These are phyloP conservation scores for Drosophila cardini DNA, from an alignment of 1,140 invertebrate species.

Conservation along the genomic window DNA sequence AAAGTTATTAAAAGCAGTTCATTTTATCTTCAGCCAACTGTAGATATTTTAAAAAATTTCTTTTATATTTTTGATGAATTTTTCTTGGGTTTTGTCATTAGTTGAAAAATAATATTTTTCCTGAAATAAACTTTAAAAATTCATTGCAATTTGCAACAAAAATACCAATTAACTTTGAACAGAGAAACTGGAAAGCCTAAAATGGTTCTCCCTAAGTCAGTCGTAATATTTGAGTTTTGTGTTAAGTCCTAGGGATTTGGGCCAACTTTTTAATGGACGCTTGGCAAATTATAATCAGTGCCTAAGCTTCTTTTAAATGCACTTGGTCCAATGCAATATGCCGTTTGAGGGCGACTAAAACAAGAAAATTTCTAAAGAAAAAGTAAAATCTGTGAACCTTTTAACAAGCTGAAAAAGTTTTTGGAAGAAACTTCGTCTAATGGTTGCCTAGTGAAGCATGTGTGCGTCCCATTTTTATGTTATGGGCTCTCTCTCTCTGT, in stretches of 20 bases:
- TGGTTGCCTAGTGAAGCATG: constrained; percentile 4
- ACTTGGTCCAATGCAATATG: constrained; percentile 34
- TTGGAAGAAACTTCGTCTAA: constrained; percentile 24
- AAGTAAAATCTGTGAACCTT: constrained; percentile 18
- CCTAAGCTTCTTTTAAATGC: constrained; percentile 32
- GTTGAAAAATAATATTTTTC: no score
- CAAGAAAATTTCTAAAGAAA: background rate
- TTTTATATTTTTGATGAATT: no score
- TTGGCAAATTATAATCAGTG: constrained; percentile 30
- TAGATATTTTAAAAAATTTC: no score
- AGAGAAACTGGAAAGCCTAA: no score
- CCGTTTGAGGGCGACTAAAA: constrained; percentile 26
- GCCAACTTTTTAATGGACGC: constrained; percentile 44
- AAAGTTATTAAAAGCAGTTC: no score
- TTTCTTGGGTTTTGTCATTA: no score
- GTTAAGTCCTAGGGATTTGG: constrained; percentile 7
- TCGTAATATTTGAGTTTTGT: no score
- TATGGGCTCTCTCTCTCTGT: background rate
- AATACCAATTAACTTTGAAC: no score
- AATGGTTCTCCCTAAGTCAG: no score
- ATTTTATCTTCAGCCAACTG: no score
- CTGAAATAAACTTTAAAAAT: no score
- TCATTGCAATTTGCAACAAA: no score
- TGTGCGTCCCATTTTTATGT: constrained; percentile 10
- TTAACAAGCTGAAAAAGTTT: constrained; percentile 38